Percentiles rank a stretch among this genome's conserved stretches.
Conservation (phyloP, 1,140 invertebrate species). For the Drosophila willistoni region DNA sequence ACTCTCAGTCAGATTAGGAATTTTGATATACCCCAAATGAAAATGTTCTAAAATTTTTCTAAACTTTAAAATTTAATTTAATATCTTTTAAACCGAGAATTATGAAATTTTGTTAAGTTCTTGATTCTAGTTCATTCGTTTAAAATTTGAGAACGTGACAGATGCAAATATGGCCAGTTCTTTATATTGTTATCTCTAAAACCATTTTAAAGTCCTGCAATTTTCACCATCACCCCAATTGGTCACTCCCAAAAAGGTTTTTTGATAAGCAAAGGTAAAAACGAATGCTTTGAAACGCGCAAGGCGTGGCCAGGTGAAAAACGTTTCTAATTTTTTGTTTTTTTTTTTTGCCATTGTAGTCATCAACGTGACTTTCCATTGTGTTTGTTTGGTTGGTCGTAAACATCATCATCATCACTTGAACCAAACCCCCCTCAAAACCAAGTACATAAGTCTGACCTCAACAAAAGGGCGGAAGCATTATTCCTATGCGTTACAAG, state of each 20-base stretch:
- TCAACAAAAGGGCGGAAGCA: conserved; percentile 23
- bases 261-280: neutral
- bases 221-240: conserved; percentile 1
- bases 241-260: neutral
- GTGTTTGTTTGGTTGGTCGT: neutral
- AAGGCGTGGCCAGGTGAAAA: conserved; percentile 11
- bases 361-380: conserved; percentile 11
- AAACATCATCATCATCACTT: conserved; percentile 1
- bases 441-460: neutral
- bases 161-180: neutral
- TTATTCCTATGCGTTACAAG: conserved; percentile 39
- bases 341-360: conserved; percentile 1
- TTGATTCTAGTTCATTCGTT: neutral
- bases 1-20: neutral
- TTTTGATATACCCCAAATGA: neutral
- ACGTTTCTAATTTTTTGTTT: neutral
- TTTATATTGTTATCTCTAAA: neutral
- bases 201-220: neutral
- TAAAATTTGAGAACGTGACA: neutral
- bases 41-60: neutral
- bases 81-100: too few relatives aligned
- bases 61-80: neutral
- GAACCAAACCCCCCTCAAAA: neutral
- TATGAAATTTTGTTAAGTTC: too few relatives aligned
- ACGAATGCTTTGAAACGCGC: neutral